A percentile compares a stretch with the other conserved stretches of the same genome.
phyloP scores from a whole-genome alignment of 2,113 vertebrate genomes.

The Melanerpes aurifrons region DNA sequence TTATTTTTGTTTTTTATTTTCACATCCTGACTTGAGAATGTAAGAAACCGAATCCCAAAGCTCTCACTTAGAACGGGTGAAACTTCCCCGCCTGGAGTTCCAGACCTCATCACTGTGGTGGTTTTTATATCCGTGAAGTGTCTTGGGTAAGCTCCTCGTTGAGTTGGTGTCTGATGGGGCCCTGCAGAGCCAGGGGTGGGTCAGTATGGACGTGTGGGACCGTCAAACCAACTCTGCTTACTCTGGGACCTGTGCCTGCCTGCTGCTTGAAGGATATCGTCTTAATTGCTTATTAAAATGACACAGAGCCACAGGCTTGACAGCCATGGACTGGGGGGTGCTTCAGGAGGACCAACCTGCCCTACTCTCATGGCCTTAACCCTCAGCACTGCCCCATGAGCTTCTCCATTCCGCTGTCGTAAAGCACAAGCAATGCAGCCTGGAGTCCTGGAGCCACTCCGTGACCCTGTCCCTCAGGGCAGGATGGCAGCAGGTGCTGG shows the following conservation, averaged over 20 bases:
- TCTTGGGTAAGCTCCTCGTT: not conserved
- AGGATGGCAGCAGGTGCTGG: not conserved
- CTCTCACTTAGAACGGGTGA: not conserved
- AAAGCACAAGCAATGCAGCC: not conserved
- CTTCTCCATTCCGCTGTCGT: not conserved
- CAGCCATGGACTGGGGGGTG: not conserved
- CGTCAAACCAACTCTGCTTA: not conserved
- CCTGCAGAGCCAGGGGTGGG: not conserved
- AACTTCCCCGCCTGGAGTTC: constrained; percentile 7
- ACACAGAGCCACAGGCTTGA: not conserved
- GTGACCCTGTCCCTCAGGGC: fast-evolving
- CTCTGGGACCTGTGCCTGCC: not conserved
- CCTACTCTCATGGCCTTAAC: constrained; percentile 6
- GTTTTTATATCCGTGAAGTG: not conserved
- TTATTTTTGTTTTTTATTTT: not conserved
- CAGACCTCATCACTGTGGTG: constrained; percentile 65
- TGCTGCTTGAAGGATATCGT: not conserved
- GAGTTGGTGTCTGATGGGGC: not conserved
- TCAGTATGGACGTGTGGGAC: fast-evolving
- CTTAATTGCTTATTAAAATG: not conserved
- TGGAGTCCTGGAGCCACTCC: not conserved
- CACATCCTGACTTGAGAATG: constrained; percentile 26
- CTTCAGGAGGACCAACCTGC: not conserved
- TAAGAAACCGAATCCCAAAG: constrained; percentile 29
- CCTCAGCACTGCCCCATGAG: not conserved